These are phyloP conservation scores for Nomada goodeniana DNA, from an alignment of 2,888 invertebrate species.

Conservation along the genomic window DNA sequence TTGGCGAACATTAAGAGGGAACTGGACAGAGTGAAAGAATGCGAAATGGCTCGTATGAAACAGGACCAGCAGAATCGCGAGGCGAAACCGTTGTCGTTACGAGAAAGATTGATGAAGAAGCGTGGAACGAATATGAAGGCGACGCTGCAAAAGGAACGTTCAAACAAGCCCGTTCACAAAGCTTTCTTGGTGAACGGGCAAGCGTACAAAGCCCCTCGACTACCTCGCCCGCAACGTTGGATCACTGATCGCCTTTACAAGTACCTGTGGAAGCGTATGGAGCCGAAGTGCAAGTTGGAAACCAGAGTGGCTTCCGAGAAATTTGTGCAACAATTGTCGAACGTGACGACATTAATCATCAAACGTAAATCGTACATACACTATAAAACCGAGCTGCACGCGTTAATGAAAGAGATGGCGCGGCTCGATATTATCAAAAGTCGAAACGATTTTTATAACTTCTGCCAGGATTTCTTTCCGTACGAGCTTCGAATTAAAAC, in stretches of 20 bases:
- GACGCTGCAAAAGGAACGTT: background rate
- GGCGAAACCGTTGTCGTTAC: background rate
- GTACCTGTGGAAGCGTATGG: conserved; percentile 75
- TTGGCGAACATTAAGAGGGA: conserved; percentile 1
- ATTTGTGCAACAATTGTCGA: conserved; percentile 68
- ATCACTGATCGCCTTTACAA: conserved; percentile 77
- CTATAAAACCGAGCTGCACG: conserved; percentile 71
- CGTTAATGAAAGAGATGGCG: conserved; percentile 77
- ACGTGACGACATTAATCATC: conserved; percentile 57
- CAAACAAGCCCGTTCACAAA: conserved; percentile 61
- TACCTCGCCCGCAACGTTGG: conserved; percentile 77
- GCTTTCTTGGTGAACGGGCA: conserved; percentile 78
- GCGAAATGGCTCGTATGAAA: background rate
- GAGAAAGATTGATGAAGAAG: background rate
- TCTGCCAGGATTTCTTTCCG: conserved; percentile 79
- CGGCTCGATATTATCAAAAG: conserved; percentile 73
- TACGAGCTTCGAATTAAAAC: conserved; percentile 77
- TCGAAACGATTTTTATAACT: conserved; percentile 77
- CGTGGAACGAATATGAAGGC: rapidly evolving
- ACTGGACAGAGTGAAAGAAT: conserved; percentile 36
- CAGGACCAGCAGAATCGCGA: background rate
- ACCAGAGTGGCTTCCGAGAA: conserved; percentile 76
- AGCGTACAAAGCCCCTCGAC: conserved; percentile 75
- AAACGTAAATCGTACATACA: conserved; percentile 72
- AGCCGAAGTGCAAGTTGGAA: conserved; percentile 68